Evolutionary conservation across 1,140 invertebrate genomes (phyloP).

Genomic region (Penaeus japonicus): DNA sequence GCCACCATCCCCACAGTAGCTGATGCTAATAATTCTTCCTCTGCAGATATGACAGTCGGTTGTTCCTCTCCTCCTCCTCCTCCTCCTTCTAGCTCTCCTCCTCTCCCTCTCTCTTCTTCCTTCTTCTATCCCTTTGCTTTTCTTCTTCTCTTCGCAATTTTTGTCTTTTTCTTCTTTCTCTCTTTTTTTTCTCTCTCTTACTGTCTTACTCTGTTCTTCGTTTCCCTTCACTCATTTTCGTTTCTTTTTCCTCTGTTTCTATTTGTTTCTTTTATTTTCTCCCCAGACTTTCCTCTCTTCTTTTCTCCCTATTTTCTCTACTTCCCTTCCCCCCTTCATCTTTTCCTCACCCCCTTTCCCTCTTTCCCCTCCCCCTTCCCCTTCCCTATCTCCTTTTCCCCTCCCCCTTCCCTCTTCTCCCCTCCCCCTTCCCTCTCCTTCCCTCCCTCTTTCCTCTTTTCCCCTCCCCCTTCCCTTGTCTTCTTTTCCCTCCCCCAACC

Average conservation of each 20-base stretch:
- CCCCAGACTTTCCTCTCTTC: too few species aligned
- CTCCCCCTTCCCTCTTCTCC: too few species aligned
- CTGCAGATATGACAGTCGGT: background rate
- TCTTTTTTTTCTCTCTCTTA: background rate
- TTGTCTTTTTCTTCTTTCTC: background rate
- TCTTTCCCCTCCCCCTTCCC: background rate
- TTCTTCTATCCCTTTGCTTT: background rate
- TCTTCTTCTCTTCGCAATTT: background rate
- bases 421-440: too few species aligned
- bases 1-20: background rate
- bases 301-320: too few species aligned
- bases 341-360: background rate
- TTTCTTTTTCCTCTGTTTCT: too few species aligned
- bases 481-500: too few species aligned
- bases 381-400: background rate
- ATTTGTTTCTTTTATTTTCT: too few species aligned
- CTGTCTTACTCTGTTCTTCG: background rate
- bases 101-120: background rate
- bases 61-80: background rate
- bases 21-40: constrained; percentile 43
- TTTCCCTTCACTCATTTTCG: too few species aligned
- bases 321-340: too few species aligned
- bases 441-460: too few species aligned
- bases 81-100: background rate
- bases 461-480: too few species aligned